phyloP scores from a whole-genome alignment of 2,797 vertebrate species.

The Gymnothorax reevesii region DNA sequence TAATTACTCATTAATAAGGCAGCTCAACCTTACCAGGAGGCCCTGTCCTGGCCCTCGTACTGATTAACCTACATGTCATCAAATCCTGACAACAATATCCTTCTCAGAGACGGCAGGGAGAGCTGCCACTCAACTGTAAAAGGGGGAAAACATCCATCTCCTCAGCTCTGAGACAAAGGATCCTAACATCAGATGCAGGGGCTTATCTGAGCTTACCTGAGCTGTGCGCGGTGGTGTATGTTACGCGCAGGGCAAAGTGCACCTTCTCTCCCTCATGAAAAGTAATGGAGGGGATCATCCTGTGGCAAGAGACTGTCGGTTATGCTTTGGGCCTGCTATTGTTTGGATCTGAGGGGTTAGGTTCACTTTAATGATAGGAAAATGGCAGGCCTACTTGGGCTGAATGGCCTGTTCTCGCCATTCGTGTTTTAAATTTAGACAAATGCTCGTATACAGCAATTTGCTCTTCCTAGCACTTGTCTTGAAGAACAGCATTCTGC shows the following conservation, averaged over 20 bases:
- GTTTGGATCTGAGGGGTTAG: background rate
- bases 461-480: background rate
- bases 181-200: conserved; percentile 1
- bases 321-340: background rate
- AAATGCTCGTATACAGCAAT: background rate
- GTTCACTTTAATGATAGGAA: no score
- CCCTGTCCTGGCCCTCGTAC: background rate
- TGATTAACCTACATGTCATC: conserved; percentile 7
- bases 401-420: no score
- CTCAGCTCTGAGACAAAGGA: background rate
- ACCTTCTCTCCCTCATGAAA: background rate
- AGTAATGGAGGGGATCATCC: background rate
- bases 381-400: no score
- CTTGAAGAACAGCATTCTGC: background rate
- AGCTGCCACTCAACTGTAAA: background rate
- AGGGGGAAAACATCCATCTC: background rate
- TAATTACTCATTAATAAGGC: conserved; percentile 21
- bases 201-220: conserved; percentile 3
- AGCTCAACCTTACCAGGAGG: background rate
- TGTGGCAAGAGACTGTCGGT: background rate
- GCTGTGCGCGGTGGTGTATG: background rate
- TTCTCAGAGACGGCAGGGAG: background rate
- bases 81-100: background rate
- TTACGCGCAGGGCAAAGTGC: background rate
- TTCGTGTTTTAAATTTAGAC: background rate